Evolutionary conservation across 2,888 invertebrate genomes (phyloP).

Genomic region (Nymphalis c-album): DNA sequence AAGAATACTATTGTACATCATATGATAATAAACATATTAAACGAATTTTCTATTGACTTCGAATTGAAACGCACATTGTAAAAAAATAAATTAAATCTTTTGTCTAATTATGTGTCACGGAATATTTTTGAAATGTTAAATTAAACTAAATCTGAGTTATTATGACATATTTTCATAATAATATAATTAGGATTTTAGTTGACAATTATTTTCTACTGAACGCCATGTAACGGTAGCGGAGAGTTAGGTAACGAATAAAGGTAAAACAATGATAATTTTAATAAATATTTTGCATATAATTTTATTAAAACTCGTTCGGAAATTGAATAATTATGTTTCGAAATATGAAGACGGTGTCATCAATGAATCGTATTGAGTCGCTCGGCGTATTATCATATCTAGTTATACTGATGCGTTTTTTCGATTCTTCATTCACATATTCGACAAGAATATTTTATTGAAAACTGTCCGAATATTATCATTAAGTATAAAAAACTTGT

Average conservation of each 20-base stretch:
- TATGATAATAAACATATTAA: too few relatives aligned
- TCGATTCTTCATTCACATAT: constrained; percentile 7
- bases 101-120: too few relatives aligned
- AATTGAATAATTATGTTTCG: constrained; percentile 1
- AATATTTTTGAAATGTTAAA: too few relatives aligned
- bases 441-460: constrained; percentile 1
- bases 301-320: constrained; percentile 3
- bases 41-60: too few relatives aligned
- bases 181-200: too few relatives aligned
- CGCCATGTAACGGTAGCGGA: not conserved
- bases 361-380: constrained; percentile 27
- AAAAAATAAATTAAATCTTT: too few relatives aligned
- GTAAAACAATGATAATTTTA: not conserved
- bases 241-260: not conserved
- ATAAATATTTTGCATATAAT: not conserved
- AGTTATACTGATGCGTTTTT: constrained; percentile 18
- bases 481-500: not conserved
- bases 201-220: too few relatives aligned
- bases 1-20: not conserved
- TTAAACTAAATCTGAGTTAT: too few relatives aligned
- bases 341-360: constrained; percentile 10
- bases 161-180: too few relatives aligned
- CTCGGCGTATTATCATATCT: constrained; percentile 30
- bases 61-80: too few relatives aligned
- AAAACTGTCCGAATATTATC: not conserved